Evolutionary conservation across 1,140 invertebrate genomes (phyloP), one percentile per base, ranked within the genome.

Genomic region (Aphelinus atriplicis): DNA sequence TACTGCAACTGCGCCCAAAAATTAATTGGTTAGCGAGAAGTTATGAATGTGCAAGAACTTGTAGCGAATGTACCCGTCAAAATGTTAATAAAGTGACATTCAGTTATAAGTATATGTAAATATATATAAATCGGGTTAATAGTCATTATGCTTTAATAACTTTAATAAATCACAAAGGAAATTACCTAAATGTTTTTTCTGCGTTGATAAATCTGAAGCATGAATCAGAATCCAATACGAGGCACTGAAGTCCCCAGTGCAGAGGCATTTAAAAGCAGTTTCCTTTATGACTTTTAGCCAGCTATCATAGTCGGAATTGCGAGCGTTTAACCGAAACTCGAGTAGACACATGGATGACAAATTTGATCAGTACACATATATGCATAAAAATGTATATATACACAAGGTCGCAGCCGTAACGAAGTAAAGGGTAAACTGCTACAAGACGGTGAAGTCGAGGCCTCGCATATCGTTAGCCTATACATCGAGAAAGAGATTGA

Each of bases 201-300:
- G 70, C 71, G 57, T 69, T 72, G 71, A 61, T 50, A 73, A 71
- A 77, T 76, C 75, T 77, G 75, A 73, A 77, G 75, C n/a, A 69
- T 73, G 69, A 65, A 77, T 77, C 71, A 77, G 75, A 77, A 70
- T 63, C 75, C 75, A 65, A 77, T 77, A 73, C 73, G 73, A 73
- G 70, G 75, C 71, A 70, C 75, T 65, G 75, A 73, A 77, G 75
- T 69, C 73, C 71, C 75, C 75, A 73, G 75, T 45, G 75, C 75
- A 77, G 65, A 76, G 65, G 64, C 62, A 70, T 77, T 64, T 26
- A 26, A 26, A 77, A 77, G 75, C 66, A 77, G 70, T 77, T 77
- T 77, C 75, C 75, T 77, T 77, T 77, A 77, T 77, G 75, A 77
- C 75, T 77, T 77, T 77, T 72, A 69, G 68, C 64, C 67, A 76